Evolutionary conservation across 1,140 invertebrate species (phyloP).

Genomic region (Panonychus citri): DNA sequence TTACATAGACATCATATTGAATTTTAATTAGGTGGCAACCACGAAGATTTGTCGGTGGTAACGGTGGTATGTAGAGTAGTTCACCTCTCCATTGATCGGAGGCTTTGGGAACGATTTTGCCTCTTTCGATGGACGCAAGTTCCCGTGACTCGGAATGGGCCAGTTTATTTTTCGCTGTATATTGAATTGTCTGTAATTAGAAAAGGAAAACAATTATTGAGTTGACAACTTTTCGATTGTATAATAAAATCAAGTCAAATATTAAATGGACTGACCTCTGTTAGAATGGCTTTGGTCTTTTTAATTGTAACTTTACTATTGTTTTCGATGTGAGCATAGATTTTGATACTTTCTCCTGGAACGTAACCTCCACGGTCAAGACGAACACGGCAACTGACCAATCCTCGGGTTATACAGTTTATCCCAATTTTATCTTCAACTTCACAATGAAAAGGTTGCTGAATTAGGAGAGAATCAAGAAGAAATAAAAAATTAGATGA

Average conservation of each 20-base stretch:
- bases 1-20: slow-evolving; percentile 80
- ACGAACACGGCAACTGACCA: slow-evolving; percentile 54
- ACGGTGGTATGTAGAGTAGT: slow-evolving; percentile 69
- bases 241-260: too few relatives aligned
- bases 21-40: slow-evolving; percentile 84
- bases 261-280: slow-evolving; percentile 45
- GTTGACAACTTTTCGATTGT: background rate
- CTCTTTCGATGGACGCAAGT: slow-evolving; percentile 48
- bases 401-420: slow-evolving; percentile 54
- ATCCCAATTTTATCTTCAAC: slow-evolving; percentile 68
- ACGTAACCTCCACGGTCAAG: slow-evolving; percentile 76
- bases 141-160: slow-evolving; percentile 65
- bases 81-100: slow-evolving; percentile 69
- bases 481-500: background rate
- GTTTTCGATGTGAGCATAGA: slow-evolving; percentile 62
- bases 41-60: slow-evolving; percentile 81
- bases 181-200: slow-evolving; percentile 53
- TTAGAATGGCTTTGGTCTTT: slow-evolving; percentile 46
- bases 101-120: slow-evolving; percentile 55
- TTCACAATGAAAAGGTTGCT: slow-evolving; percentile 77
- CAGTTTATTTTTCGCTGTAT: slow-evolving; percentile 51
- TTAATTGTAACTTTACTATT: slow-evolving; percentile 51
- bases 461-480: slow-evolving; percentile 8
- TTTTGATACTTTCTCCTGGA: slow-evolving; percentile 66
- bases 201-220: background rate